These are phyloP conservation scores for Amphimedon queenslandica DNA, from an alignment of 37 sponge, comb jelly and placozoan genomes.

Conservation along the genomic window DNA sequence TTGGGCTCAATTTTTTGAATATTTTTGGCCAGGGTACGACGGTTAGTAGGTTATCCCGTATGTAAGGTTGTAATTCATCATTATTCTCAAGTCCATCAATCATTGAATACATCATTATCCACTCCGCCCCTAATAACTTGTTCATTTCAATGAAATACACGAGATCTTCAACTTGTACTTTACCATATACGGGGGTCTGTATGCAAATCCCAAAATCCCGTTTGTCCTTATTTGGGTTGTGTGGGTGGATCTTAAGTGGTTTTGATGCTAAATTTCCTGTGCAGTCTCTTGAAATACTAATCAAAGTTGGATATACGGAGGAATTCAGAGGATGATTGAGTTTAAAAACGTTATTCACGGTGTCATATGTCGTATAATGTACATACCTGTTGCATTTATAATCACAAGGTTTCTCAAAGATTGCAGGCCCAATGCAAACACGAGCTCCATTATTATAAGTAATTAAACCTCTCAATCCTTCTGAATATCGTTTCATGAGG, in stretches of 20 bases:
- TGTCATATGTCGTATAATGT: not conserved
- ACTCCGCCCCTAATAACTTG: constrained; percentile 15
- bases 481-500: no score
- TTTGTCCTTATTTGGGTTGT: not conserved
- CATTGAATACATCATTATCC: constrained; percentile 5
- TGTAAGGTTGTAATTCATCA: not conserved
- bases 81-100: not conserved
- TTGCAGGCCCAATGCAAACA: no score
- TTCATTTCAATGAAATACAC: constrained; percentile 17
- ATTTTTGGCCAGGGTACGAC: constrained; percentile 1
- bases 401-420: no score
- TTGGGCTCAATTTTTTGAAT: constrained; percentile 6
- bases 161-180: constrained; percentile 2
- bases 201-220: not conserved
- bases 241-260: not conserved
- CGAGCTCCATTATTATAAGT: no score
- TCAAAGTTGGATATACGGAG: not conserved
- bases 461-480: no score
- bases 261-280: not conserved
- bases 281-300: not conserved
- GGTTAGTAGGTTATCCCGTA: not conserved
- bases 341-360: not conserved
- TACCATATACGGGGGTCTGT: not conserved
- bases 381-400: not conserved
- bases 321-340: not conserved